phyloP scores from a whole-genome alignment of 2,888 invertebrate genomes.

The Synanthedon tipuliformis region DNA sequence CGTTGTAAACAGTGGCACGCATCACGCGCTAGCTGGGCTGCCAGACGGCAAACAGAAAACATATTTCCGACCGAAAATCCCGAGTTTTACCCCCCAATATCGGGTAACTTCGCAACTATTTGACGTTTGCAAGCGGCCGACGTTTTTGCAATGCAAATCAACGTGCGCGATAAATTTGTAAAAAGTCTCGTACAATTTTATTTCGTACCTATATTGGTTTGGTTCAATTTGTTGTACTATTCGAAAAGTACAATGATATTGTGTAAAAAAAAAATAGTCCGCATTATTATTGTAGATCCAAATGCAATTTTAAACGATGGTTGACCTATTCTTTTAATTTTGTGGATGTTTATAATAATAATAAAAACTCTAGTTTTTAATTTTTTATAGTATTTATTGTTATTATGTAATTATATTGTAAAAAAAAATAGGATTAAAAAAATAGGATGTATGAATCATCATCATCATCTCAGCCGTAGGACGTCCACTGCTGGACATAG shows the following conservation, averaged over 20 bases:
- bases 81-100: conserved; percentile 32
- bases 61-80: conserved; percentile 22
- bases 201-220: neutral
- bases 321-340: no score
- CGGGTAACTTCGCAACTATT: conserved; percentile 16
- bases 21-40: conserved; percentile 29
- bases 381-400: no score
- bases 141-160: neutral
- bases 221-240: neutral
- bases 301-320: no score
- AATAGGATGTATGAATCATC: no score
- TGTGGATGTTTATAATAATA: no score
- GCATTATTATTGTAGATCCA: no score
- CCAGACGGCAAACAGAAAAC: conserved; percentile 40
- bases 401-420: no score
- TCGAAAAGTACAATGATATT: neutral
- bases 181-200: neutral
- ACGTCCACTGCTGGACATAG: no score
- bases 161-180: neutral
- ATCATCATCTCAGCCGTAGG: no score
- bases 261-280: no score
- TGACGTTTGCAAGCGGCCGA: neutral
- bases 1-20: conserved; percentile 41
- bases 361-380: no score
- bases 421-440: no score